Percentiles rank a stretch among this genome's conserved stretches.
Evolutionary conservation across 2,797 vertebrate genomes (phyloP).

Genomic region (Crocodylus rhombifer): DNA sequence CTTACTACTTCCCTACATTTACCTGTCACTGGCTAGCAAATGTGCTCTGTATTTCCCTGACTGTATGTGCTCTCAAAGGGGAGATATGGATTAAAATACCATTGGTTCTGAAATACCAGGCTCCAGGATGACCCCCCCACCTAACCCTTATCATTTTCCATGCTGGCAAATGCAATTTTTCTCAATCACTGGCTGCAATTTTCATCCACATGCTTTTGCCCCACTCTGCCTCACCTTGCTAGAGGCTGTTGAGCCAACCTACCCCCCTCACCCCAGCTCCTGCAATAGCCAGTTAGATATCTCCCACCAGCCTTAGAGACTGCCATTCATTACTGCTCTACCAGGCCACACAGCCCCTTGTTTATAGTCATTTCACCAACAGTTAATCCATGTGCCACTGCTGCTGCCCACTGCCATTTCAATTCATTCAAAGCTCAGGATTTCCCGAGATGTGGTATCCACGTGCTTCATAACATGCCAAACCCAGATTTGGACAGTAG

Average conservation of each 20-base stretch:
- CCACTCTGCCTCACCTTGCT: background rate
- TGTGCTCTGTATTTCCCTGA: background rate
- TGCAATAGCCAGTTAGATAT: background rate
- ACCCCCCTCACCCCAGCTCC: background rate
- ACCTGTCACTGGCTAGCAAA: background rate
- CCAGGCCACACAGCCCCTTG: background rate
- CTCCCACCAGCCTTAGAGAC: background rate
- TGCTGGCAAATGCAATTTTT: background rate
- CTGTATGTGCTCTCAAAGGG: background rate
- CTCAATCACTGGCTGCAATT: background rate
- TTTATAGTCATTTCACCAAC: background rate
- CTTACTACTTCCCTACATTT: background rate
- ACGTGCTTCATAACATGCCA: background rate
- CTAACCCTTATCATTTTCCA: background rate
- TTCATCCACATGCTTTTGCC: background rate
- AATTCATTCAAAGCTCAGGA: background rate
- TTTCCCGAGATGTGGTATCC: background rate
- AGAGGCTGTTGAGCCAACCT: background rate
- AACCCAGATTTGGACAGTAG: no score
- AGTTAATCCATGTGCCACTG: background rate
- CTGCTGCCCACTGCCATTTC: background rate
- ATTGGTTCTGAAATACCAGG: background rate
- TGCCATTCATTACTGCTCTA: background rate
- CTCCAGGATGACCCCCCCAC: background rate
- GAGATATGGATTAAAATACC: background rate